Base-by-base conservation (phyloP, 2,113 vertebrate species). In the Hippoglossus stenolepis region DNA sequence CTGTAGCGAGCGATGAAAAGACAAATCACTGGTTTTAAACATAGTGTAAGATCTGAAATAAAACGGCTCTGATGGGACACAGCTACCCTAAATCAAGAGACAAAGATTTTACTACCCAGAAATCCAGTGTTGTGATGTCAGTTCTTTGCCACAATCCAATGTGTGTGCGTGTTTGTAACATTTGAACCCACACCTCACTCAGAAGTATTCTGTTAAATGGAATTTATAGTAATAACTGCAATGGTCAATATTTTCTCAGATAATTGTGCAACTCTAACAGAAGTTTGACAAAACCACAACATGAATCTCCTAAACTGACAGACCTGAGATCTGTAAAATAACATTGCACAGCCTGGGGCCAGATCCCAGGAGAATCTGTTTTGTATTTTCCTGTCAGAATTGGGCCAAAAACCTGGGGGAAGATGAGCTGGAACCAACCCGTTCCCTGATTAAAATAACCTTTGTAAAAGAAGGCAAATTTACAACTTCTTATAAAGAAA, bases 401-500 rank as follows among this genome's bases (percentile, higher is more conserved):
- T 88, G 87, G 88, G 79, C 79, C 23, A 76, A 14, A 82, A 79
- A 87, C 61, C 77, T 31, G 77, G 83, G 87, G 89, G 69, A 82
- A 40, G 75, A 79, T 87, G 83, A 91, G 87, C 77, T 85, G 85
- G 89, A 93, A 92, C 90, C 91, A 90, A 93, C 90, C 89, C 85
- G 75, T 85, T 92, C 87, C 91, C 90, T 89, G 86, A 93, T 92
- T 90, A 86, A 91, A 91, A 91, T 86, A 88, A 91, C 88, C 89
- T 92, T 89, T 85, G 89, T 93, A 90, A 92, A 91, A 89, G 89
- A 90, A 93, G 92, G 90, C 73, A 93, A 88, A 85, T 83, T 78
- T 70, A 88, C 79, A 91, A 90, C 87, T 94, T 93, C 92, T 93
- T 93, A 94, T 91, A 91, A 92, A 93, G 92, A 93, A 92, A 91